A percentile compares a stretch with the other conserved stretches of the same genome.
Conservation (phyloP, 1,140 invertebrate species). For the Lepidurus arcticus region DNA sequence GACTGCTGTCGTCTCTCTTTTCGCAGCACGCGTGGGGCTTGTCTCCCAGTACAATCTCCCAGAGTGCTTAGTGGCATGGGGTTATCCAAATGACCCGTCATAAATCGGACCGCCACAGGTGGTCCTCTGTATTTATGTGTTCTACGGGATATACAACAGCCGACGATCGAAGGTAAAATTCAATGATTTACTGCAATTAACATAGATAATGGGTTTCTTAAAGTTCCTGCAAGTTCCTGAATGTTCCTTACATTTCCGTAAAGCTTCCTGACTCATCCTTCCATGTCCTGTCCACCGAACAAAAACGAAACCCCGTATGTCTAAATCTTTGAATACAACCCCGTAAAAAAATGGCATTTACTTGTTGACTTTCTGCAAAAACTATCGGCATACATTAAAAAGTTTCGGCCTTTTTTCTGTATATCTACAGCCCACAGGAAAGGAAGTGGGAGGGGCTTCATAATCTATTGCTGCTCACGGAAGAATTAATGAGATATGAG, state of each 20-base stretch:
- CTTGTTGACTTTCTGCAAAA: too few relatives aligned
- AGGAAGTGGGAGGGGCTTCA: too few relatives aligned
- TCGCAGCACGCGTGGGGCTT: neutral
- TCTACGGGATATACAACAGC: neutral
- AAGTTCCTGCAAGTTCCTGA: too few relatives aligned
- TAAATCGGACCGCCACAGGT: conserved; percentile 14
- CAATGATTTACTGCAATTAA: neutral
- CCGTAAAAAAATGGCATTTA: too few relatives aligned
- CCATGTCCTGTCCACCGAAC: too few relatives aligned
- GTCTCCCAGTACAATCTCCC: neutral
- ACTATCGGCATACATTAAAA: too few relatives aligned
- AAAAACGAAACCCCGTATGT: too few relatives aligned
- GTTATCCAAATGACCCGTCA: conserved; percentile 17
- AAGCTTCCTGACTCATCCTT: too few relatives aligned
- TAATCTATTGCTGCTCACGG: neutral
- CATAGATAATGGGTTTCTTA: neutral
- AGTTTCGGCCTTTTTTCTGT: too few relatives aligned
- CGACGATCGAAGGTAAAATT: neutral
- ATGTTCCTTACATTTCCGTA: too few relatives aligned
- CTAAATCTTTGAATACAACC: too few relatives aligned
- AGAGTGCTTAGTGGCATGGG: conserved; percentile 17
- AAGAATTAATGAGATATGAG: neutral
- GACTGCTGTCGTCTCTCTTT: neutral
- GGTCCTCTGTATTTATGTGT: conserved; percentile 11
- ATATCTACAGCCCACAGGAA: too few relatives aligned